Evolutionary conservation across 1,140 invertebrate genomes (phyloP).

Genomic region (Pygmarrhopalites habei): DNA sequence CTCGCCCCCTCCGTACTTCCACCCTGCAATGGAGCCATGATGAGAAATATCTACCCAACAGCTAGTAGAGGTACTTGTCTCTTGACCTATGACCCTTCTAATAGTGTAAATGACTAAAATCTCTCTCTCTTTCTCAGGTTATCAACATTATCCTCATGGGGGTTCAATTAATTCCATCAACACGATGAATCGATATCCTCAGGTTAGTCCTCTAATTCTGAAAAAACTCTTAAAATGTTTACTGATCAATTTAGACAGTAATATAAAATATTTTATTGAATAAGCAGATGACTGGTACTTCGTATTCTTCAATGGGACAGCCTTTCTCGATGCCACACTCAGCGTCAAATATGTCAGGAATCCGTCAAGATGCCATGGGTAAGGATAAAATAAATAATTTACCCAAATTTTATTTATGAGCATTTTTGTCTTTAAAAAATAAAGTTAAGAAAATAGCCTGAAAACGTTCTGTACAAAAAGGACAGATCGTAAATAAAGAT

Average conservation of each 20-base stretch:
- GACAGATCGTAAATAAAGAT: conserved; percentile 32
- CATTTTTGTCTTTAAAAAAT: no score
- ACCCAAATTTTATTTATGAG: conserved; percentile 1
- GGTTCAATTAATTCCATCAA: conserved; percentile 65
- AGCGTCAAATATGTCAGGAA: conserved; percentile 78
- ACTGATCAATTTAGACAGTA: no score
- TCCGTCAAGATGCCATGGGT: conserved; percentile 87
- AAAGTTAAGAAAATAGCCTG: no score
- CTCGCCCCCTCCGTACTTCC: conserved; percentile 75
- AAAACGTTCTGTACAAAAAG: background rate
- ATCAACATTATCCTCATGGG: conserved; percentile 86
- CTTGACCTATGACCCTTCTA: no score
- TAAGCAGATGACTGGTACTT: conserved; percentile 73
- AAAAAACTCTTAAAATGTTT: background rate
- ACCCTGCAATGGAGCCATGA: conserved; percentile 92
- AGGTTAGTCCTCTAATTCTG: conserved; percentile 51
- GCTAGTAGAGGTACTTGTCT: conserved; percentile 65
- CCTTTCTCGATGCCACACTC: conserved; percentile 88
- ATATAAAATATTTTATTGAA: background rate
- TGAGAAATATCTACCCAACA: conserved; percentile 92
- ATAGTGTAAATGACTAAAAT: no score
- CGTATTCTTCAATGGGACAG: conserved; percentile 85
- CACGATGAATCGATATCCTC: conserved; percentile 84
- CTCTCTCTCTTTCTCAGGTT: no score
- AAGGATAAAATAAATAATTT: no score